Base-by-base conservation (phyloP, 1,140 invertebrate genomes). In the Sminthurinus signatus region DNA sequence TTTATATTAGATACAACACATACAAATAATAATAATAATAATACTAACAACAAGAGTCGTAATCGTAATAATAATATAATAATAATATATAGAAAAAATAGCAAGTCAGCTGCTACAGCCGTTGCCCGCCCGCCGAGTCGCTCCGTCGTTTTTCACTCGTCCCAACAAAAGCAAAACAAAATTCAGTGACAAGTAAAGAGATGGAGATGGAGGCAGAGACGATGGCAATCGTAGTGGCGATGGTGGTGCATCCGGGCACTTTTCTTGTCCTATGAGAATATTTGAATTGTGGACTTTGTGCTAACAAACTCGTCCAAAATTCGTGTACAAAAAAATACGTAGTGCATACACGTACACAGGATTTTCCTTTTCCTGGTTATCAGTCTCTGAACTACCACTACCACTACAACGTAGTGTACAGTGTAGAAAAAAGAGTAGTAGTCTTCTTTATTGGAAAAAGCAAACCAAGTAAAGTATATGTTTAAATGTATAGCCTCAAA, bases 131-230 rank as follows among this genome's bases (percentile, higher is more conserved):
- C 59, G 55, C 62, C 46, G 62, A 64, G 62, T 44, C 52, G 29
- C 52, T 61, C 59, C 57, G 52, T 52, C 58, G 50, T 66, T 61
- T 66, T 57, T 66, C 59, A 60, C 44, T 46, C 46, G 25, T 57
- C 27, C 44, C 50, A 64, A 58, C 46, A 59, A 57, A 51, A 50
- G 46, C 36, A 59, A 43, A 43, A 56, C 56, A 32, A 65, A 63
- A 60, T 23, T 55, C 57, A 52, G 57, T 60, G 63, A 65, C 46
- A 60, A 65, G 62, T n/a, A n/a, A n/a, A n/a, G n/a, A n/a, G n/a
- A n/a, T n/a, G n/a, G n/a, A n/a, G n/a, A n/a, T n/a, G n/a, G n/a
- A n/a, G n/a, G n/a, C n/a, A n/a, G n/a, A n/a, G n/a, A n/a, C n/a
- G n/a, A n/a, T n/a, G n/a, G n/a, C n/a, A n/a, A n/a, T n/a, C n/a